Conservation (phyloP, 2,113 vertebrate genomes). For the Apus apus region DNA sequence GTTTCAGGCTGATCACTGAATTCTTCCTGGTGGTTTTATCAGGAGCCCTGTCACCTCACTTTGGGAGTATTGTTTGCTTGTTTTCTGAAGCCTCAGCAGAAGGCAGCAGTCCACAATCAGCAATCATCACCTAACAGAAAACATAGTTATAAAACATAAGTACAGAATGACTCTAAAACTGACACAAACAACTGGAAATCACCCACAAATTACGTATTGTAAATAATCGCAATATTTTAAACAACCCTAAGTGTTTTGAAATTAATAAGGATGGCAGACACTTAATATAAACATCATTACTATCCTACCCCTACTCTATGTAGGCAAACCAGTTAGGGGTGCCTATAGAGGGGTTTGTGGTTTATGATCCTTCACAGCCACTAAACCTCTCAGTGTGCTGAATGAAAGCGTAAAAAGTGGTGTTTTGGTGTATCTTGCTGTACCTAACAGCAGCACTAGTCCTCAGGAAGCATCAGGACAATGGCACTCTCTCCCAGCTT, state of each 20-base stretch:
- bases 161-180: background rate
- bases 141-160: rapidly evolving
- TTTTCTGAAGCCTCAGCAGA: background rate
- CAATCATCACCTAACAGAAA: too few relatives aligned
- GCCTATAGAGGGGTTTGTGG: background rate
- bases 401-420: background rate
- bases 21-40: background rate
- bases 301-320: rapidly evolving
- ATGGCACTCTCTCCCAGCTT: background rate
- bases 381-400: background rate
- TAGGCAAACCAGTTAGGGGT: rapidly evolving
- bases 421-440: background rate
- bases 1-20: background rate
- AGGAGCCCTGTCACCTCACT: rapidly evolving
- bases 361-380: background rate
- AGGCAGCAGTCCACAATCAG: background rate
- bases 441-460: rapidly evolving
- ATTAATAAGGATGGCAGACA: background rate
- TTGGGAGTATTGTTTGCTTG: background rate
- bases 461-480: background rate
- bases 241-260: rapidly evolving
- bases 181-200: background rate
- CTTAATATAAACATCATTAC: rapidly evolving
- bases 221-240: background rate
- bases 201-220: background rate